These are phyloP conservation scores for Sylvilagus bachmani DNA, from an alignment of 2,113 vertebrate genomes.

Conservation along the genomic window DNA sequence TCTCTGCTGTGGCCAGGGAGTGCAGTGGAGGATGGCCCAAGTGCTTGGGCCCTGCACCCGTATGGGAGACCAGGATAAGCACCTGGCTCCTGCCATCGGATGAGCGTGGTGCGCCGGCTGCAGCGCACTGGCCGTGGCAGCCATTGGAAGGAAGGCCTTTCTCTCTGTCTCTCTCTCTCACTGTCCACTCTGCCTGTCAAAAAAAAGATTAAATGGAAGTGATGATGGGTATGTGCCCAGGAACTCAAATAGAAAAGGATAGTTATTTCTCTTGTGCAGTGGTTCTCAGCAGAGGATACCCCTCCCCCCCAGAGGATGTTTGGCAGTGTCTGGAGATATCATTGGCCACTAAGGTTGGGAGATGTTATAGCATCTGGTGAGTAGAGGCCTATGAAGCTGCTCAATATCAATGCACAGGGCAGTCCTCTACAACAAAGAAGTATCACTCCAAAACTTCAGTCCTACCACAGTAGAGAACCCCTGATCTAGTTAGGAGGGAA, in stretches of 20 bases:
- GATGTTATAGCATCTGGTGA: background rate
- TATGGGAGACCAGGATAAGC: no score
- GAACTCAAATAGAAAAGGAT: background rate
- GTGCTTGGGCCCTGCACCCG: no score
- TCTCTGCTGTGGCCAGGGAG: no score
- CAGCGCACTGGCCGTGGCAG: no score
- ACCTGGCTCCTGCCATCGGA: no score
- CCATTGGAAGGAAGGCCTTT: no score
- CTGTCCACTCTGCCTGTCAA: no score
- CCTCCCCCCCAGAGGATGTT: background rate
- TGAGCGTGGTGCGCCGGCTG: no score
- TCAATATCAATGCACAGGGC: background rate
- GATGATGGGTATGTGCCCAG: background rate
- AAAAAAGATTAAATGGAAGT: background rate
- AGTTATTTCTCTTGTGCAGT: background rate
- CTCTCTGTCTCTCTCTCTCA: no score
- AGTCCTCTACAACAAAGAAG: background rate
- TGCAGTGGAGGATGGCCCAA: no score
- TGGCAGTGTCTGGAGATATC: background rate
- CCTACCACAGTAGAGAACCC: background rate
- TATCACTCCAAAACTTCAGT: background rate
- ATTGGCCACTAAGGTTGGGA: background rate
- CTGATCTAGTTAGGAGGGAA: background rate
- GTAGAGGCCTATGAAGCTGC: background rate
- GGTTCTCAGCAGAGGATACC: background rate